Evolutionary conservation across 2,888 invertebrate genomes (phyloP).

Genomic region (Synergus itoensis): DNA sequence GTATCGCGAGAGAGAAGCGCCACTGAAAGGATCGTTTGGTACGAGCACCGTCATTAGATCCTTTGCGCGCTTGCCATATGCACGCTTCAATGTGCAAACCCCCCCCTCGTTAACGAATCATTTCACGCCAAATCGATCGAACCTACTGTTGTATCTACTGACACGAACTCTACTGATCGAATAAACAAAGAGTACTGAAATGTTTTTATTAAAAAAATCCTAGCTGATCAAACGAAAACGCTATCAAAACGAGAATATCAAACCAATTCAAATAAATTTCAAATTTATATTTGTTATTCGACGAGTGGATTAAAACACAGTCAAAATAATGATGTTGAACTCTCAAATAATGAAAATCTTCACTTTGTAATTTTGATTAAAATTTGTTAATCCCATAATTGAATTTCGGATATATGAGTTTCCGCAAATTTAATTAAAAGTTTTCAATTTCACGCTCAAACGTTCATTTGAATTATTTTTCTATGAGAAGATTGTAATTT

Average conservation of each 20-base stretch:
- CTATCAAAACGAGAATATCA: conserved; percentile 12
- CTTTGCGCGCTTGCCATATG: conserved; percentile 42
- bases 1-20: conserved; percentile 38
- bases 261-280: conserved; percentile 3
- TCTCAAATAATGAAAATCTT: neutral
- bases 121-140: conserved; percentile 40
- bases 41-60: conserved; percentile 39
- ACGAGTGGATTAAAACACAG: conserved; percentile 5
- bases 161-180: neutral
- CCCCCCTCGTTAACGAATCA: conserved; percentile 42
- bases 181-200: conserved; percentile 12
- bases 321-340: neutral
- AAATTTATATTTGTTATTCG: neutral
- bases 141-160: conserved; percentile 17
- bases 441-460: neutral
- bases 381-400: neutral
- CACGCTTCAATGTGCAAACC: conserved; percentile 41
- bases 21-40: conserved; percentile 39
- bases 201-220: conserved; percentile 10
- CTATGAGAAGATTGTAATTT: conserved; percentile 19
- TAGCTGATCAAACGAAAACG: neutral
- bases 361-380: neutral
- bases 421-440: neutral
- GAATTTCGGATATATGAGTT: neutral
- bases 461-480: neutral